Conservation (phyloP, 2,113 vertebrate species). For the Sterrhoptilus dennistouni region DNA sequence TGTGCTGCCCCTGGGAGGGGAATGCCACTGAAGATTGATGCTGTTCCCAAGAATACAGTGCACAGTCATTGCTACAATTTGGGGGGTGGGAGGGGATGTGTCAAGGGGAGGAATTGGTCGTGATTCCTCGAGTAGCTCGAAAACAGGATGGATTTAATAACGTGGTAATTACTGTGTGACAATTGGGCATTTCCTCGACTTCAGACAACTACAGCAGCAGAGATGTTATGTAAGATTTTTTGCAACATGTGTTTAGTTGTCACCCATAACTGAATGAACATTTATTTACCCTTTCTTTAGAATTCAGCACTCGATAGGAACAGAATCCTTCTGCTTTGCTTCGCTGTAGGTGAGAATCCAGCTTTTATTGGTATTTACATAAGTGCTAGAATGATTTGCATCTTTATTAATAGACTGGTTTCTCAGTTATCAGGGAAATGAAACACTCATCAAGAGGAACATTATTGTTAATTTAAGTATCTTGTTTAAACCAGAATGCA, state of each 20-base stretch:
- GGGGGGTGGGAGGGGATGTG: neutral
- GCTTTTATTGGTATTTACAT: neutral
- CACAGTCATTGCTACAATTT: neutral
- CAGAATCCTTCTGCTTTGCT: neutral
- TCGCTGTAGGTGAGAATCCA: neutral
- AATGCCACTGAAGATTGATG: neutral
- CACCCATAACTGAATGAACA: neutral
- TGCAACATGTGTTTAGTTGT: neutral
- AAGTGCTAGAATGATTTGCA: neutral
- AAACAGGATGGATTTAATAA: slow-evolving; percentile 50
- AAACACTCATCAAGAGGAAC: neutral
- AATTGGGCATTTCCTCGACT: slow-evolving; percentile 1
- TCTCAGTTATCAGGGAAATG: neutral
- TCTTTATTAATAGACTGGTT: neutral
- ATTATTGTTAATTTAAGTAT: neutral
- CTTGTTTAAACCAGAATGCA: neutral
- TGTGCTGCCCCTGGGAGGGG: neutral
- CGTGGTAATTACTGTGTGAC: neutral
- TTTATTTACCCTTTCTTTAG: neutral
- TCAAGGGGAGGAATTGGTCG: neutral
- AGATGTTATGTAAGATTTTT: neutral
- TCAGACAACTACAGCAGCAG: neutral
- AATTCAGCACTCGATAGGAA: neutral
- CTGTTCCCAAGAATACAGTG: neutral
- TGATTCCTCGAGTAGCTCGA: neutral